Conservation (phyloP, 2,113 vertebrate genomes). For the Ictidomys tridecemlineatus region DNA sequence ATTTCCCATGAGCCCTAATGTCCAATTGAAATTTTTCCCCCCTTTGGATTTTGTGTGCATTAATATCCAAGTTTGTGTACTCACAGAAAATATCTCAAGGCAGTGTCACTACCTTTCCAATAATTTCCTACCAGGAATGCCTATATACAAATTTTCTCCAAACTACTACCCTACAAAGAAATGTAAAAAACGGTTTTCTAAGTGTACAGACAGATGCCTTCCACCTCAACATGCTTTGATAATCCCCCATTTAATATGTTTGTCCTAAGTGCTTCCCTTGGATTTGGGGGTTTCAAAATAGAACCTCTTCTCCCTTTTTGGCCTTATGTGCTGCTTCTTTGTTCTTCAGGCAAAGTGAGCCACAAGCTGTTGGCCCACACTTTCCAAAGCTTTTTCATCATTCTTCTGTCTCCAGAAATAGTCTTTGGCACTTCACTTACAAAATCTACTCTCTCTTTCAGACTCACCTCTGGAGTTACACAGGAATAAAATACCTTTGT, state of each 20-base stretch:
- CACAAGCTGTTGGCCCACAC: neutral
- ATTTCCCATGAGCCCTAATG: neutral
- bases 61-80: neutral
- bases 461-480: neutral
- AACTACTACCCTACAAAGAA: neutral
- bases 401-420: neutral
- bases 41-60: neutral
- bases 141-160: neutral
- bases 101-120: neutral
- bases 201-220: neutral
- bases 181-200: neutral
- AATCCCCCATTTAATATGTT: neutral
- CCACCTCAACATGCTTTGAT: neutral
- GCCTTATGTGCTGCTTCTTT: neutral
- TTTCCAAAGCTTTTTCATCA: neutral
- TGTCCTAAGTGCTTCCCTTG: neutral
- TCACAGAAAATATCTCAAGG: neutral
- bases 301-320: neutral
- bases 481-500: neutral
- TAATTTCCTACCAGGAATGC: neutral
- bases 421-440: neutral
- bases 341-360: neutral
- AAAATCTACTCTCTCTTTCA: neutral
- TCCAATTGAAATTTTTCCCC: neutral
- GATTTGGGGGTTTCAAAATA: slow-evolving; percentile 9